phyloP scores from a whole-genome alignment of 2,797 vertebrate genomes.

The Silurus aristotelis region DNA sequence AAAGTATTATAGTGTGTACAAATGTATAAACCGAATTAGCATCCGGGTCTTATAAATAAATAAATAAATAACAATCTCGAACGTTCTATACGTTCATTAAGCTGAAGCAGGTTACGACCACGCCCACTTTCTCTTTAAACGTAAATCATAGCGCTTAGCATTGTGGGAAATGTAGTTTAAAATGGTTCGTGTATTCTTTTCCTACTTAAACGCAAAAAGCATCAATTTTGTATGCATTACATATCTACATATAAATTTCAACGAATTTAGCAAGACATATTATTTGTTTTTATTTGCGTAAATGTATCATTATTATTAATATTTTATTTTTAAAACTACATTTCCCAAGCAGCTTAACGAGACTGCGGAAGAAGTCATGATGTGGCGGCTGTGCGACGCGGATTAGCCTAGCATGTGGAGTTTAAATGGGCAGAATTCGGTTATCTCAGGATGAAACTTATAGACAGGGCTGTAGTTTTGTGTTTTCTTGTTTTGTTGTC shows the following conservation, averaged over 20 bases:
- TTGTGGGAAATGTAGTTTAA: constrained; percentile 21
- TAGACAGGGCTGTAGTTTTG: constrained; percentile 24
- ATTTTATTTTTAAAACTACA: constrained; percentile 52
- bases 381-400: not conserved
- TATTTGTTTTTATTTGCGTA: not conserved
- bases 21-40: not conserved
- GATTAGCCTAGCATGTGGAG: constrained; percentile 22
- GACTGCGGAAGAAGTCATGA: not conserved
- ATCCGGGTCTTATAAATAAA: too few species aligned
- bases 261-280: rapidly evolving
- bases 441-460: constrained; percentile 61
- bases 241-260: rapidly evolving
- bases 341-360: not conserved
- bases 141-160: not conserved
- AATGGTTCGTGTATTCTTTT: not conserved
- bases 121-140: not conserved
- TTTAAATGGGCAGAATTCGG: not conserved
- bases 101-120: not conserved
- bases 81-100: not conserved
- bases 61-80: too few species aligned
- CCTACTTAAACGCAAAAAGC: rapidly evolving
- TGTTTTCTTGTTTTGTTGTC: not conserved
- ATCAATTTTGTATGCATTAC: not conserved
- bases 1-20: not conserved
- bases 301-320: too few species aligned